These are phyloP conservation scores for Esox lucius DNA, from an alignment of 2,797 vertebrate genomes.

Conservation along the genomic window DNA sequence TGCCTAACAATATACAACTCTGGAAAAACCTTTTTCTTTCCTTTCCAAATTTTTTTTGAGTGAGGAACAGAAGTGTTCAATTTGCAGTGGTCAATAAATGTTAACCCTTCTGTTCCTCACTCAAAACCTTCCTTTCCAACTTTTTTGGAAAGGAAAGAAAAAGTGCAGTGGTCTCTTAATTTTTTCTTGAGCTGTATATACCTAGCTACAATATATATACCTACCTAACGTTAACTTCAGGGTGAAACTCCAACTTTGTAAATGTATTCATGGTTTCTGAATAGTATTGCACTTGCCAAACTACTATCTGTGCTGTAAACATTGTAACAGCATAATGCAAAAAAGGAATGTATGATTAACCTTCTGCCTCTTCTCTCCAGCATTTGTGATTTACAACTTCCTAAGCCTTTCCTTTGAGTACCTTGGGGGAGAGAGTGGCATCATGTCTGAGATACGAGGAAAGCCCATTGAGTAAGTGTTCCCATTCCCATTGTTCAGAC, in stretches of 20 bases:
- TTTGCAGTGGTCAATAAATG: too few species aligned
- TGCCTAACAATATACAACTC: too few species aligned
- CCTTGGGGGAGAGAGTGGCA: slow-evolving; percentile 93
- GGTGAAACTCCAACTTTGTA: neutral
- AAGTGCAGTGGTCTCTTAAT: too few species aligned
- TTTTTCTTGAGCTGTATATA: too few species aligned
- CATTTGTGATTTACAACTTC: slow-evolving; percentile 98
- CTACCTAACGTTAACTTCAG: too few species aligned
- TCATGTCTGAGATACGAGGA: slow-evolving; percentile 96
- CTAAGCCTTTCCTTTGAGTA: slow-evolving; percentile 97
- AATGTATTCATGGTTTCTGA: slow-evolving; percentile 20
- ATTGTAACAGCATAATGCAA: neutral
- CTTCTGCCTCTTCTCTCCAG: slow-evolving; percentile 64
- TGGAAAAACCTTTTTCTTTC: too few species aligned
- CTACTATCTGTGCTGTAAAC: neutral
- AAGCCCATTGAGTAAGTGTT: slow-evolving; percentile 87
- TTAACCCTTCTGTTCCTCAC: too few species aligned
- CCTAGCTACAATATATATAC: too few species aligned
- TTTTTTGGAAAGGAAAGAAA: too few species aligned
- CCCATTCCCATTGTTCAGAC: slow-evolving; percentile 1
- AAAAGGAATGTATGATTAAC: slow-evolving; percentile 1
- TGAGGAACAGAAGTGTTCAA: too few species aligned
- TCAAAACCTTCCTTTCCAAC: too few species aligned
- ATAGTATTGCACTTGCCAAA: slow-evolving; percentile 47
- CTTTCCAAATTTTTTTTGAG: too few species aligned